phyloP scores from a whole-genome alignment of 2,888 invertebrate species.

The Ochropacha duplaris region DNA sequence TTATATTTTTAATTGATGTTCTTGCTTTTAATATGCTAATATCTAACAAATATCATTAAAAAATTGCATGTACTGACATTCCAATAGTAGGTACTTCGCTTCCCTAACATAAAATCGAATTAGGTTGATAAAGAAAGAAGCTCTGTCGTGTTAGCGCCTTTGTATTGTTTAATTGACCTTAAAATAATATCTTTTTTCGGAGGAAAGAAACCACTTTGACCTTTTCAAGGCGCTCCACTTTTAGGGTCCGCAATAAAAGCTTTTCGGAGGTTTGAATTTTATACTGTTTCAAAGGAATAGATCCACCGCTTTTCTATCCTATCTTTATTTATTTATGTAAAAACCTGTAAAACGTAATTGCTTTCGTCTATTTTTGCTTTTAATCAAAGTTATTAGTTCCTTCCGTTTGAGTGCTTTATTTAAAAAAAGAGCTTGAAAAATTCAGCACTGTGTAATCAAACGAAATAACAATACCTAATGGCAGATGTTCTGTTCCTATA shows the following conservation, averaged over 20 bases:
- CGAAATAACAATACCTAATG: too few relatives aligned
- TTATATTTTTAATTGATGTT: too few relatives aligned
- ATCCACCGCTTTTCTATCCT: constrained; percentile 32
- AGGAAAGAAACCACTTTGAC: constrained; percentile 36
- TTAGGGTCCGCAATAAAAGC: constrained; percentile 32
- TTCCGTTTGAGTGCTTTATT: not conserved
- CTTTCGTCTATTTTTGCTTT: constrained; percentile 12
- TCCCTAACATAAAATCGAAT: not conserved
- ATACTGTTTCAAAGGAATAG: constrained; percentile 51
- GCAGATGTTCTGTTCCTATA: too few relatives aligned
- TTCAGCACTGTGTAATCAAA: too few relatives aligned
- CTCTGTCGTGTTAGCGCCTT: constrained; percentile 41
- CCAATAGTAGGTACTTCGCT: too few relatives aligned
- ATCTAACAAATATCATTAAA: too few relatives aligned
- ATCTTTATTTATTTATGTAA: constrained; percentile 44
- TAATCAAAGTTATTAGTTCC: not conserved
- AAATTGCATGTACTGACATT: too few relatives aligned
- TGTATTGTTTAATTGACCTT: constrained; percentile 64
- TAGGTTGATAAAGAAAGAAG: constrained; percentile 15
- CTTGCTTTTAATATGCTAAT: too few relatives aligned
- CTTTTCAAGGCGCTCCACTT: constrained; percentile 34
- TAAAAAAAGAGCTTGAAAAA: too few relatives aligned
- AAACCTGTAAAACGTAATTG: constrained; percentile 26
- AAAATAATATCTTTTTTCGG: constrained; percentile 63
- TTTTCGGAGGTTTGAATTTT: constrained; percentile 36